These are phyloP conservation scores for Phycodurus eques DNA, from an alignment of 2,113 vertebrate species.

Conservation along the genomic window DNA sequence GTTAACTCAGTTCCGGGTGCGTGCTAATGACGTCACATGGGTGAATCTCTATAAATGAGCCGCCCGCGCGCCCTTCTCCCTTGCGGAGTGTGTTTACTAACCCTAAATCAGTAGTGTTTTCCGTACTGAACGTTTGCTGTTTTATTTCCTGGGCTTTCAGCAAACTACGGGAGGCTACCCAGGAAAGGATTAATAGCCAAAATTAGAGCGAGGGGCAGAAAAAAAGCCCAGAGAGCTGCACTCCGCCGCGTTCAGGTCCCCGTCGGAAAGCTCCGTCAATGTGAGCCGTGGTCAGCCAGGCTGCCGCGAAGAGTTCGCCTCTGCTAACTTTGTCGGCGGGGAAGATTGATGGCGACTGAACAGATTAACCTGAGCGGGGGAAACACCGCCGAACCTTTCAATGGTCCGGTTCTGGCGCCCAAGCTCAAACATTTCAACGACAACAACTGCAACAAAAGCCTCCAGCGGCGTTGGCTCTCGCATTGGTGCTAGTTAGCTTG, in stretches of 20 bases:
- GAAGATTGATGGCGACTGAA: slow-evolving; percentile 17
- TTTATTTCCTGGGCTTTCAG: slow-evolving; percentile 62
- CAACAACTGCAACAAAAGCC: not conserved
- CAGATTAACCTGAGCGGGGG: slow-evolving; percentile 66
- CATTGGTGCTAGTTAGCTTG: not conserved
- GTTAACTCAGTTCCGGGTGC: not conserved
- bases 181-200: not conserved
- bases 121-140: slow-evolving; percentile 49
- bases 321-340: slow-evolving; percentile 57
- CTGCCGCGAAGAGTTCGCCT: slow-evolving; percentile 72
- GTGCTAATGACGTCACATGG: slow-evolving; percentile 39
- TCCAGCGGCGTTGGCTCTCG: not conserved
- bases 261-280: slow-evolving; percentile 22
- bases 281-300: slow-evolving; percentile 60
- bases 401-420: slow-evolving; percentile 31
- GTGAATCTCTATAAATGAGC: slow-evolving; percentile 39
- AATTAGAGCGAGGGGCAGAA: not conserved
- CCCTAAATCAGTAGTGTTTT: slow-evolving; percentile 26
- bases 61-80: rapidly evolving
- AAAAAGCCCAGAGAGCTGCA: slow-evolving; percentile 50
- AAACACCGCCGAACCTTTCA: slow-evolving; percentile 1
- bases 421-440: slow-evolving; percentile 54
- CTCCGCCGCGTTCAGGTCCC: slow-evolving; percentile 54
- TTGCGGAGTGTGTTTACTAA: slow-evolving; percentile 53
- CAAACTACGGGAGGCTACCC: slow-evolving; percentile 37